These are phyloP conservation scores for Apamea epomidion DNA, from an alignment of 2,888 invertebrate species.

Conservation along the genomic window DNA sequence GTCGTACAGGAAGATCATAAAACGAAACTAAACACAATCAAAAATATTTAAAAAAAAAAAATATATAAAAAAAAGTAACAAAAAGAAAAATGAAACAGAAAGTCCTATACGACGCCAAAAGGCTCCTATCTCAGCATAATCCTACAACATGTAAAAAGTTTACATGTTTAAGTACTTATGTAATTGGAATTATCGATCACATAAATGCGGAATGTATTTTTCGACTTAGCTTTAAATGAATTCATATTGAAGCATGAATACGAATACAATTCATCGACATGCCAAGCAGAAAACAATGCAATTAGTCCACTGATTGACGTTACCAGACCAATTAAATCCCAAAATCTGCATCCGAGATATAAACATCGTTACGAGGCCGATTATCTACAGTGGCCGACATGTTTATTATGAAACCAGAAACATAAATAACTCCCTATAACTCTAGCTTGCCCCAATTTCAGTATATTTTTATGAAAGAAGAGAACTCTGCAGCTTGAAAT, in stretches of 20 bases:
- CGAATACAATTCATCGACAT: conserved; percentile 1
- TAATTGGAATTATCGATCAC: conserved; percentile 29
- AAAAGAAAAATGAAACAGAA: too few relatives aligned
- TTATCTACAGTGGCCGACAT: conserved; percentile 38
- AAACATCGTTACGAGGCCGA: conserved; percentile 29
- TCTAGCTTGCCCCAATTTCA: conserved; percentile 46
- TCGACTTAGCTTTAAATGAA: not conserved
- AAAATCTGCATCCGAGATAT: conserved; percentile 40
- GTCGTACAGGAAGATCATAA: too few relatives aligned
- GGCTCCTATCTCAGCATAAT: too few relatives aligned
- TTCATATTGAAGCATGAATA: not conserved
- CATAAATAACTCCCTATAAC: conserved; percentile 17
- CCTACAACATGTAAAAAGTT: too few relatives aligned
- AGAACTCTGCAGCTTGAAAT: conserved; percentile 34
- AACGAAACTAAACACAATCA: too few relatives aligned
- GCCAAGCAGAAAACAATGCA: conserved; percentile 22
- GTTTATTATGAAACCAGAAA: conserved; percentile 44
- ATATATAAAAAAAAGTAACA: too few relatives aligned
- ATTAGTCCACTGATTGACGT: conserved; percentile 16
- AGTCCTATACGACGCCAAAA: too few relatives aligned
- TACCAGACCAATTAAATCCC: conserved; percentile 31
- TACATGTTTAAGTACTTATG: not conserved
- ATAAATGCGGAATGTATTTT: not conserved
- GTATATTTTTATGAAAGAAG: conserved; percentile 17
- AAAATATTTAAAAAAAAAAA: too few relatives aligned